Conservation (phyloP, 1,140 invertebrate species). For the Saccostrea glomerata region DNA sequence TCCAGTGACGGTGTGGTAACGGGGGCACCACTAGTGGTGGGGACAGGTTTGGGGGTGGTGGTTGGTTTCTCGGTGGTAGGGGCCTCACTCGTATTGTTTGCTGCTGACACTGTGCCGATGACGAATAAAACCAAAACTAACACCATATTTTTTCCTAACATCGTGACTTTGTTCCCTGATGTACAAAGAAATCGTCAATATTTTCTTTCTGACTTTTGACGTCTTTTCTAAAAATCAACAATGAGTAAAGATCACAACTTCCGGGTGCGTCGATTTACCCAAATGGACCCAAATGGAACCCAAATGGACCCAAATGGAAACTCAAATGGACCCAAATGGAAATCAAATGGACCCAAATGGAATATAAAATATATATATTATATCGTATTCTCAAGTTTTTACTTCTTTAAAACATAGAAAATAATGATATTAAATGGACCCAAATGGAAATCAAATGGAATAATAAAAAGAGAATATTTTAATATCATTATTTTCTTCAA, state of each 20-base stretch:
- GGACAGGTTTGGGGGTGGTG: neutral
- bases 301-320: too few species aligned
- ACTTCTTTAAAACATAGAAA: too few species aligned
- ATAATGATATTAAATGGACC: too few species aligned
- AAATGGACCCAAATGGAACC: too few species aligned
- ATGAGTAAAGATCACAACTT: slow-evolving; percentile 36
- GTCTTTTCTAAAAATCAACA: neutral
- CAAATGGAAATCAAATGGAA: too few species aligned
- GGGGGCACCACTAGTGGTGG: neutral
- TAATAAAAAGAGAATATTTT: too few species aligned
- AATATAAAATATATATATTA: too few species aligned
- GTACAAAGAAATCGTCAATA: neutral
- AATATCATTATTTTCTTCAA: too few species aligned
- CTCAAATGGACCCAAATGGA: too few species aligned
- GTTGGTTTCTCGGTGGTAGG: neutral
- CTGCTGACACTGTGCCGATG: neutral
- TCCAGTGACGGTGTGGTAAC: neutral
- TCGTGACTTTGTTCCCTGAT: neutral
- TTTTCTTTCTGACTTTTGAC: neutral
- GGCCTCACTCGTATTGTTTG: neutral
- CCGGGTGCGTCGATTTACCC: neutral
- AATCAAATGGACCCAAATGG: too few species aligned
- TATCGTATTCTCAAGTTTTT: too few species aligned
- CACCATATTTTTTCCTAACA: neutral
- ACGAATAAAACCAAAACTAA: neutral